These are phyloP conservation scores for Mustelus asterias DNA, from an alignment of 2,113 vertebrate species.

Conservation along the genomic window DNA sequence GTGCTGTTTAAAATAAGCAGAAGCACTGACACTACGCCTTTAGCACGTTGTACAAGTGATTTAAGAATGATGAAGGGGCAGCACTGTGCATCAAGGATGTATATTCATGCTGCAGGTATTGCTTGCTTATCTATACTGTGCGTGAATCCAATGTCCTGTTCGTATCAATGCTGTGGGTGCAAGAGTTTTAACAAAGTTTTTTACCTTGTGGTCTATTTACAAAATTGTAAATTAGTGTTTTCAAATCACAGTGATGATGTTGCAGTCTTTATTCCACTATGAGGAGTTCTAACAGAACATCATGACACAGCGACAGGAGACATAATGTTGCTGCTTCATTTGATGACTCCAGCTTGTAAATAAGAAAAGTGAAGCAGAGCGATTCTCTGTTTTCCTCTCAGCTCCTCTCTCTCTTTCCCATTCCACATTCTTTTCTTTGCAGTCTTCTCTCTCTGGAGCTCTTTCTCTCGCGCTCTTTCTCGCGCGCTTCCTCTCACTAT, in stretches of 20 bases:
- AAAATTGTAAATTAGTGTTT: constrained; percentile 14
- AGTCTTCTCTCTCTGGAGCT: neutral
- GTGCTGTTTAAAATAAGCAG: constrained; percentile 5
- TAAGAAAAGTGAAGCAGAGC: neutral
- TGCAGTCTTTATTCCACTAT: neutral
- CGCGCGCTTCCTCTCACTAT: no score
- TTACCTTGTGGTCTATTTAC: neutral
- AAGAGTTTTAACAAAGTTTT: constrained; percentile 9
- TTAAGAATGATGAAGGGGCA: neutral
- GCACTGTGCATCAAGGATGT: neutral
- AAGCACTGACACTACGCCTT: no score
- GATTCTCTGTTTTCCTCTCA: no score
- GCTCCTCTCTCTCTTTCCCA: neutral
- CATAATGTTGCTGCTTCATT: neutral
- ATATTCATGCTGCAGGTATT: neutral
- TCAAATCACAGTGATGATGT: neutral
- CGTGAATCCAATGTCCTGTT: neutral
- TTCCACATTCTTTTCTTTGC: neutral
- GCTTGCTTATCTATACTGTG: neutral
- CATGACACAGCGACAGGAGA: neutral
- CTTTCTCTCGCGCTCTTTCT: neutral
- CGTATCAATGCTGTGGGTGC: neutral
- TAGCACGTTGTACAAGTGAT: neutral
- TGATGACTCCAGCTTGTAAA: neutral
- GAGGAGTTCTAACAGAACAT: neutral